Percentiles rank a stretch among this genome's conserved stretches.
phyloP scores from a whole-genome alignment of 2,888 invertebrate genomes.

The Balanococcus diminutus region DNA sequence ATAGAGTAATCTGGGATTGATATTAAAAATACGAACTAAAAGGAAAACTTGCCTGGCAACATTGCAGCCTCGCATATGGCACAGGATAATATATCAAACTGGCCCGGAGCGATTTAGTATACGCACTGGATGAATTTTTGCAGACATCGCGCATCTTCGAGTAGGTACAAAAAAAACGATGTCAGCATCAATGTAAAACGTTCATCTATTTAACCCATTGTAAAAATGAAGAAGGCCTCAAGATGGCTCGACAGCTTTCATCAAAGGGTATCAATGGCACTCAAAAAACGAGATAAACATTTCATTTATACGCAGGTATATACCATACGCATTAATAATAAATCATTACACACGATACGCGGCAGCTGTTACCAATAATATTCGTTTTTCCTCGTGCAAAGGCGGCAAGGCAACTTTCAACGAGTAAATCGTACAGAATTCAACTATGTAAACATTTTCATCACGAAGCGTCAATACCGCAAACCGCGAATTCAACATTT shows the following conservation, averaged over 20 bases:
- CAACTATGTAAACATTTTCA: slow-evolving; percentile 2
- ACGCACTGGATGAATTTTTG: background rate
- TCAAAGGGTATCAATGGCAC: background rate
- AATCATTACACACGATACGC: background rate
- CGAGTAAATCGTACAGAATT: background rate
- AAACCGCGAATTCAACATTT: slow-evolving; percentile 17
- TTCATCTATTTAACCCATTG: background rate
- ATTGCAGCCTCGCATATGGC: background rate
- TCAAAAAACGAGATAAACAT: background rate
- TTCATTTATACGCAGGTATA: background rate
- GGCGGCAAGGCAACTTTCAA: background rate
- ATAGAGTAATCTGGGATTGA: no score
- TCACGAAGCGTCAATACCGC: background rate
- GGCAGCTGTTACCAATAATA: slow-evolving; percentile 11
- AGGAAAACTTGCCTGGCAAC: background rate
- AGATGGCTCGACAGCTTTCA: background rate
- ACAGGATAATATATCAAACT: slow-evolving; percentile 7
- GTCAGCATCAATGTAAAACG: background rate
- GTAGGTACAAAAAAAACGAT: background rate
- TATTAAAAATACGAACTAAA: background rate
- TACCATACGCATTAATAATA: background rate
- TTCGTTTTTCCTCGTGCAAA: background rate
- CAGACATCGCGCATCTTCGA: background rate
- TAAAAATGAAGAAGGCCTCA: background rate
- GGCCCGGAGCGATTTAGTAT: background rate